phyloP scores from a whole-genome alignment of 2,797 vertebrate genomes.

The Petrocephalus schoutedeni region DNA sequence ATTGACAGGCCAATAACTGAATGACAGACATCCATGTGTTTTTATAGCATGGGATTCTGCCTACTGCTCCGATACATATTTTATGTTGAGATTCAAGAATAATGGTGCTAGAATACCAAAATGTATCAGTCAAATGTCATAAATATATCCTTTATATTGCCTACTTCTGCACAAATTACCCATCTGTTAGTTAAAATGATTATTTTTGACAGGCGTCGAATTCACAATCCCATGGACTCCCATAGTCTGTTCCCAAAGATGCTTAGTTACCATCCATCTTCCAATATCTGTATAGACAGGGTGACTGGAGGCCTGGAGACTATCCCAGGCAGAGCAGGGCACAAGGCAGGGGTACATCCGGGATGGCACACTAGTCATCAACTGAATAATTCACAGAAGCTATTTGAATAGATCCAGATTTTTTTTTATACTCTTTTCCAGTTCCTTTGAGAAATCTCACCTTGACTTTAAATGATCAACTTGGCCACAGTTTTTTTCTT shows the following conservation, averaged over 20 bases:
- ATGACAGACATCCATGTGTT: background rate
- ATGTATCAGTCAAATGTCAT: background rate
- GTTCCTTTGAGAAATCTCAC: background rate
- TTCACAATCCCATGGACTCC: background rate
- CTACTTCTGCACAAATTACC: slow-evolving; percentile 5
- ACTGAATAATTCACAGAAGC: background rate
- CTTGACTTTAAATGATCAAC: background rate
- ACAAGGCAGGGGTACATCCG: background rate
- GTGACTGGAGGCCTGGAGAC: background rate
- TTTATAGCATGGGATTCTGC: background rate
- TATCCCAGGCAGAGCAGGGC: background rate
- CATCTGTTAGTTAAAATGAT: background rate
- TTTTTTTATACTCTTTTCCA: background rate
- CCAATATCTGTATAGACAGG: background rate
- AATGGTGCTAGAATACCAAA: background rate
- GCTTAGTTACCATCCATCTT: background rate
- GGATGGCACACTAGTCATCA: background rate
- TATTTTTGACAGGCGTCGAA: background rate
- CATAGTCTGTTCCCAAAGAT: background rate
- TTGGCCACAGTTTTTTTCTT: background rate
- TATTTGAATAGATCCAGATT: background rate
- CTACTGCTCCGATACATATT: background rate
- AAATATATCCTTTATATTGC: background rate
- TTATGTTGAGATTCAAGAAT: background rate
- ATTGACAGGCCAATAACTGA: background rate